Base-by-base conservation (phyloP, 23 tunicate species). In the Styela plicata region DNA sequence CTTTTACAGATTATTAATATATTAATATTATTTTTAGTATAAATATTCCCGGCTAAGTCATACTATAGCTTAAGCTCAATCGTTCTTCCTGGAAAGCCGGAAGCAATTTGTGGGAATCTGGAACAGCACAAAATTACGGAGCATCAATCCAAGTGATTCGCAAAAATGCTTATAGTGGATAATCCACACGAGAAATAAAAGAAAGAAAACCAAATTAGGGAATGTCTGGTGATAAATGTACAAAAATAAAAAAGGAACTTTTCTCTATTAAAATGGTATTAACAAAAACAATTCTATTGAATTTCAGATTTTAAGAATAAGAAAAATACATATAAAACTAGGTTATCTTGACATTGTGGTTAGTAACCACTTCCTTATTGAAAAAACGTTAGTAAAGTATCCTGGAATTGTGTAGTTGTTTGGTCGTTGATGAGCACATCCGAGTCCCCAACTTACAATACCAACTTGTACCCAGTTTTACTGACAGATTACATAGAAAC, bases 361-460 rank as follows among this genome's bases (percentile, higher is more conserved):
- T 13, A 44, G 13, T 44, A 44, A 44, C 57, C 57, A 44, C 13
- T 44, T 7, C 57, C 57, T 44, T 5, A 44, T 44, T 5, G 57
- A 44, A 44, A 44, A 44, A 44, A 44, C 57, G 57, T 44, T 44
- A 7, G 57, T 44, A 13, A 44, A 44, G 13, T 44, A 44, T 44
- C 57, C 57, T 5, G 57, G 57, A 5, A 44, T 44, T 13, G 57
- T 44, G 57, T 44, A 44, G 57, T 44, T 44, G 57, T 44, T 44
- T 13, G 57, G 57, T 44, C 57, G 57, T 44, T 44, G 57, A 44
- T 44, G 57, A 5, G 71, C 71, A 17, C 71, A 67, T 5, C 71
- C 71, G 10, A 26, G 31, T 67, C 71, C 71, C 71, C 71, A 67
- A 67, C 31, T 26, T 26, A 67, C 71, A 67, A 67, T 28, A 26